phyloP scores from a whole-genome alignment of 2,888 invertebrate genomes.

The Acleris emargana region DNA sequence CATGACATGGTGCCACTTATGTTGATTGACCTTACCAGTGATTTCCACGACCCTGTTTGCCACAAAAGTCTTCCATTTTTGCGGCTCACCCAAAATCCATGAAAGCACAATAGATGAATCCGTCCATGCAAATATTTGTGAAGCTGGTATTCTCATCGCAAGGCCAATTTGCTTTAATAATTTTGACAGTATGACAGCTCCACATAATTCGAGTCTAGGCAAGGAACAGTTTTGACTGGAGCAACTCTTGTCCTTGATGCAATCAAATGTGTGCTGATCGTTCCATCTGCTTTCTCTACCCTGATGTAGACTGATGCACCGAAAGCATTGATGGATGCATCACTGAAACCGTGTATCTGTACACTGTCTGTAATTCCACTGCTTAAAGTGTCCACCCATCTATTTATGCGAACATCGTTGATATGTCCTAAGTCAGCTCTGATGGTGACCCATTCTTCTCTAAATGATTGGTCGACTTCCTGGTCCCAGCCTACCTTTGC shows the following conservation, averaged over 20 bases:
- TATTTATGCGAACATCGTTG: neutral
- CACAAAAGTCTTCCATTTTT: too few species aligned
- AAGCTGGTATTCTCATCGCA: too few species aligned
- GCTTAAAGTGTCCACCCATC: conserved; percentile 32
- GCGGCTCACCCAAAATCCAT: too few species aligned
- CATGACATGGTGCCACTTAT: too few species aligned
- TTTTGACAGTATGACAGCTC: conserved; percentile 15
- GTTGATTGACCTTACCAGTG: too few species aligned
- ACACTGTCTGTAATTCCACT: conserved; percentile 14
- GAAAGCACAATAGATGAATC: too few species aligned
- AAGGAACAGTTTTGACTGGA: conserved; percentile 28
- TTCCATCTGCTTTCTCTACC: conserved; percentile 1
- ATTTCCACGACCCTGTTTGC: too few species aligned
- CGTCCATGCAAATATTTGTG: too few species aligned
- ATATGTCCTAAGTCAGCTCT: neutral
- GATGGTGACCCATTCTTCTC: conserved; percentile 36
- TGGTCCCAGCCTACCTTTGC: conserved; percentile 8
- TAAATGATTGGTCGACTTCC: conserved; percentile 12
- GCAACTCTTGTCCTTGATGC: conserved; percentile 31
- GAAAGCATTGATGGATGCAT: conserved; percentile 27
- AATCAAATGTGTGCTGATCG: conserved; percentile 11
- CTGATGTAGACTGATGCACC: conserved; percentile 23
- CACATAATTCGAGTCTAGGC: conserved; percentile 29
- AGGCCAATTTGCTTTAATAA: too few species aligned
- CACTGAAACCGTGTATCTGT: conserved; percentile 34